Conservation (phyloP, 2,797 vertebrate genomes). For the Parotocinclus haroldoi region DNA sequence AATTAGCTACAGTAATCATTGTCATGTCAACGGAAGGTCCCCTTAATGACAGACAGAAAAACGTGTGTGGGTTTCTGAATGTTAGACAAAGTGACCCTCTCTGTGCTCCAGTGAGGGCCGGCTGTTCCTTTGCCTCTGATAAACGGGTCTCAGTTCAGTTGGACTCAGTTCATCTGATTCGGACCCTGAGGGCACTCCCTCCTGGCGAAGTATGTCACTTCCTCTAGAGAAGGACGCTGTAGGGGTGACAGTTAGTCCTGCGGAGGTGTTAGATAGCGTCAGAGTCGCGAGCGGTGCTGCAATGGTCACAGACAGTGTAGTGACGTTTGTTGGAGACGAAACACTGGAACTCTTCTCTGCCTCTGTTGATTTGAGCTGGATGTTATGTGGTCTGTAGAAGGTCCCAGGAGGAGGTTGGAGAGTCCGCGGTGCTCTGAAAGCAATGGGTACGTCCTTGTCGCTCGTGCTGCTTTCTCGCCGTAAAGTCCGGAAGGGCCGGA, state of each 20-base stretch:
- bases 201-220: slow-evolving; percentile 8
- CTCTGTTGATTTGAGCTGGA: slow-evolving; percentile 44
- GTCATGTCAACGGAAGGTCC: too few species aligned
- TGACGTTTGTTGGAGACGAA: not conserved
- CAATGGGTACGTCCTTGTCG: slow-evolving; percentile 50
- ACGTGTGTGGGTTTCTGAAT: not conserved
- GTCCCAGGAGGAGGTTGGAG: slow-evolving; percentile 91
- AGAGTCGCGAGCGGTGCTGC: slow-evolving; percentile 24
- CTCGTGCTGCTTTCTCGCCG: slow-evolving; percentile 65
- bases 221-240: slow-evolving; percentile 27
- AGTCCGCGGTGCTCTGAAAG: slow-evolving; percentile 79
- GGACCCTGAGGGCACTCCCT: slow-evolving; percentile 49
- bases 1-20: too few species aligned
- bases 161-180: slow-evolving; percentile 71
- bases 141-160: slow-evolving; percentile 72
- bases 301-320: slow-evolving; percentile 20
- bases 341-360: not conserved
- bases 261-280: slow-evolving; percentile 1
- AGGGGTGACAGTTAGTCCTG: slow-evolving; percentile 8
- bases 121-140: slow-evolving; percentile 83
- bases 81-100: slow-evolving; percentile 92
- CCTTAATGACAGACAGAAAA: not conserved
- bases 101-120: slow-evolving; percentile 83
- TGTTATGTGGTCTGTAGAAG: slow-evolving; percentile 86
- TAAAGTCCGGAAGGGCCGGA: slow-evolving; percentile 62